Percentiles rank a stretch among this genome's conserved stretches.
These are phyloP conservation scores for Sarcophaga variegata DNA, from an alignment of 2,888 invertebrate genomes.

Conservation along the genomic window DNA sequence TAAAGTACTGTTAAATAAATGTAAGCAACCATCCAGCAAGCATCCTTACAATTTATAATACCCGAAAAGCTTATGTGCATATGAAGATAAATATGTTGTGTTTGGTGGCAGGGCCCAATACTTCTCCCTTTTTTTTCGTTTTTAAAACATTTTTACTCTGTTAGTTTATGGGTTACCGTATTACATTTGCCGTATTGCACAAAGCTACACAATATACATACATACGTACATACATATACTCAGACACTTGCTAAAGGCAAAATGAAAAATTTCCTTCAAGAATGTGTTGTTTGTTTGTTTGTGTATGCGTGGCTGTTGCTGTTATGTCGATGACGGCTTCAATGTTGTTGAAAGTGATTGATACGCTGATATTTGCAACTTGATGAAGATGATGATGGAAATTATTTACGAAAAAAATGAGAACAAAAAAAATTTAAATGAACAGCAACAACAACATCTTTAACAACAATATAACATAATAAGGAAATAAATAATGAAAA, in stretches of 20 bases:
- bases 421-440: conserved; percentile 1
- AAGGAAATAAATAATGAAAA: conserved; percentile 54
- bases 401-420: conserved; percentile 52
- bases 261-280: conserved; percentile 23
- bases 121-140: background rate
- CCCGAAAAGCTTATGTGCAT: background rate
- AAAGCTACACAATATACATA: conserved; percentile 28
- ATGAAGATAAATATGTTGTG: background rate
- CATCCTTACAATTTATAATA: conserved; percentile 38
- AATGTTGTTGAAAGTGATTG: conserved; percentile 69
- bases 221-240: conserved; percentile 38
- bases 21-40: background rate
- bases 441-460: conserved; percentile 21
- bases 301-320: conserved; percentile 26
- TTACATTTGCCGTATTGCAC: conserved; percentile 49
- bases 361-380: conserved; percentile 68
- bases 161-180: conserved; percentile 26
- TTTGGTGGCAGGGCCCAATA: background rate
- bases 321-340: conserved; percentile 64
- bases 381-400: conserved; percentile 67
- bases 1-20: conserved; percentile 35
- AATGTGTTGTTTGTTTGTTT: background rate
- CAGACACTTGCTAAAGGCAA: conserved; percentile 66
- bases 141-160: background rate
- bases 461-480: conserved; percentile 62